Evolutionary conservation across 2,888 invertebrate species (phyloP), one percentile per base, ranked within the genome.

Genomic region (Cosmopolites sordidus): DNA sequence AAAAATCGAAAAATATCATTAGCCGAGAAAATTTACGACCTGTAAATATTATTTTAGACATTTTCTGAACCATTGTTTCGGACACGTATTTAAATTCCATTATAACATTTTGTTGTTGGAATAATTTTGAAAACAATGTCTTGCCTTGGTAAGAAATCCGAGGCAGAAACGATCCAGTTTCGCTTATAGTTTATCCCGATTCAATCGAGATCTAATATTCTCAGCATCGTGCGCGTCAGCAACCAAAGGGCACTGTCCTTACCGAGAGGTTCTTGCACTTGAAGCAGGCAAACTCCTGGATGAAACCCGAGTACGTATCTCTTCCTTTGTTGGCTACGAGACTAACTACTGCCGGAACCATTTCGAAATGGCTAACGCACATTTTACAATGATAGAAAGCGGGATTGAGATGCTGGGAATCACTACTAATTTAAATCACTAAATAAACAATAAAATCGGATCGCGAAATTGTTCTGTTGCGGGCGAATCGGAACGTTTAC

Each of bases 321-420:
- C 71, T 72, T 53, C 73, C 72, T 60, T 74, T 74, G 47, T 66
- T 70, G 11, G 73, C 69, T 48, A 75, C 72, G 39, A 73, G 66
- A 64, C 73, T 73, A 58, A 74, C 71, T 61, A 73, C 72, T 51
- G 73, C 68, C 48, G 74, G 74, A 30, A 74, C 73, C 74, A 75
- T 74, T 44, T 68, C 67, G 48, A 70, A 63, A 60, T 71, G 70
- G 63, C 69, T 72, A 58, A 73, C 73, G 60, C 73, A 74, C 74
- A 74, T 74, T 61, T 61, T 69, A 61, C 42, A 51, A 11, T 45
- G 12, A 39, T 33, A 33, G 33, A 33, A 33, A 33, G n/a, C 11
- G 2, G 4, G 3, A 33, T 12, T 33, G 33, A 33, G n/a, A 33
- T 8, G 22, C 3, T 22, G 22, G 4, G 22, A 22, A 22, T 5